Conservation (phyloP, 2,888 invertebrate species). For the Rugalucina vietnamica region DNA sequence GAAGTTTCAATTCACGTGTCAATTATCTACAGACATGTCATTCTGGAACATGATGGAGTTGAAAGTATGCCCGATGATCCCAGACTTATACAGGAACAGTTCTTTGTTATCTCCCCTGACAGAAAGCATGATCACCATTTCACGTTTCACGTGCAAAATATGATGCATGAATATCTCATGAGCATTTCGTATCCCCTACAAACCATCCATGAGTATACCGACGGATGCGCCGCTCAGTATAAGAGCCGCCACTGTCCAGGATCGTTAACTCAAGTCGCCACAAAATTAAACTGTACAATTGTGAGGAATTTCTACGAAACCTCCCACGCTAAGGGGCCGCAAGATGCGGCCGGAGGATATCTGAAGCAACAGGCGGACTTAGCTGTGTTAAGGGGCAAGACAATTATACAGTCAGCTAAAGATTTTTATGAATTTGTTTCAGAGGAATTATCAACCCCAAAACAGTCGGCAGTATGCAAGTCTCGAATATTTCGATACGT, state of each 20-base stretch:
- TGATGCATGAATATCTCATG: neutral
- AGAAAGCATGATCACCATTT: neutral
- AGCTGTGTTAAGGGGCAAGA: constrained; percentile 30
- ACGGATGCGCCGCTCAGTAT: constrained; percentile 44
- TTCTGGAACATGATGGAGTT: neutral
- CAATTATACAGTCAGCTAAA: constrained; percentile 39
- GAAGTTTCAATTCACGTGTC: constrained; percentile 4
- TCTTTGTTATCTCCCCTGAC: constrained; percentile 9
- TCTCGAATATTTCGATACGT: too few species aligned
- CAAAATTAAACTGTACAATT: too few species aligned
- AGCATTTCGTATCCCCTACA: neutral
- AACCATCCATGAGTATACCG: constrained; percentile 47
- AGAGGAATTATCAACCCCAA: too few species aligned
- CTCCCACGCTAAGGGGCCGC: constrained; percentile 47
- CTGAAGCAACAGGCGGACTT: constrained; percentile 49
- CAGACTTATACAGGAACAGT: constrained; percentile 5
- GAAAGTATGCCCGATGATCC: constrained; percentile 9
- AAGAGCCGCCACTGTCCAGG: constrained; percentile 51
- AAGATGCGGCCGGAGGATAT: constrained; percentile 49
- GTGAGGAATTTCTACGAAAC: too few species aligned
- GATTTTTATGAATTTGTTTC: constrained; percentile 42
- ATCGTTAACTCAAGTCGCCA: too few species aligned
- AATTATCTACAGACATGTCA: constrained; percentile 6
- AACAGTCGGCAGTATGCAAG: too few species aligned
- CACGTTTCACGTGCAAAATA: neutral